phyloP scores from a whole-genome alignment of 2,113 vertebrate species.

The Coregonus clupeaformis region DNA sequence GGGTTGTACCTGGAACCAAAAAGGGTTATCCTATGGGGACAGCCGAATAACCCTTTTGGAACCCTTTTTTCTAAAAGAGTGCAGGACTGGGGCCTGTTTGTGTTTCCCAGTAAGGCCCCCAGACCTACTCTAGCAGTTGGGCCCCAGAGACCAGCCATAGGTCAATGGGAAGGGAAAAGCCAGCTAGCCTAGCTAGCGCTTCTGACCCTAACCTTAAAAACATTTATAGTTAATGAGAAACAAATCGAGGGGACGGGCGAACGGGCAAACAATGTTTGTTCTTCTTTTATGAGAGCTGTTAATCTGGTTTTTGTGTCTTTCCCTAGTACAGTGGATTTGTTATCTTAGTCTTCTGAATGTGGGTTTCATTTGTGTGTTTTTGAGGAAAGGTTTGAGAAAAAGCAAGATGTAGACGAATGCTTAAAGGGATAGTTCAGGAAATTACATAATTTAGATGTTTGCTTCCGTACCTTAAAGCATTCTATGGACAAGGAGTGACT shows the following conservation, averaged over 20 bases:
- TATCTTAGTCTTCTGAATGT: neutral
- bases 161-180: slow-evolving; percentile 18
- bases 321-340: neutral
- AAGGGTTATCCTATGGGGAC: too few species aligned
- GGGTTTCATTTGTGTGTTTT: neutral
- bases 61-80: too few species aligned
- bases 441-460: too few species aligned
- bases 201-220: neutral
- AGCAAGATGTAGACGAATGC: neutral
- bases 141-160: slow-evolving; percentile 19
- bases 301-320: neutral
- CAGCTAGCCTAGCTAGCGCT: neutral
- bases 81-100: slow-evolving; percentile 37
- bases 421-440: neutral
- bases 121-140: slow-evolving; percentile 16
- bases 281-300: neutral
- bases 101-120: slow-evolving; percentile 37
- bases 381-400: neutral
- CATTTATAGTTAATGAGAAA: slow-evolving; percentile 21
- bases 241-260: neutral
- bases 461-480: too few species aligned
- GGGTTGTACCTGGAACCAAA: too few species aligned
- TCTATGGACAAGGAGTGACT: too few species aligned
- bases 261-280: neutral
- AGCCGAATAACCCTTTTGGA: too few species aligned